Evolutionary conservation across 2,888 invertebrate genomes (phyloP), one percentile per base, ranked within the genome.

Genomic region (Auanema freiburgensis): DNA sequence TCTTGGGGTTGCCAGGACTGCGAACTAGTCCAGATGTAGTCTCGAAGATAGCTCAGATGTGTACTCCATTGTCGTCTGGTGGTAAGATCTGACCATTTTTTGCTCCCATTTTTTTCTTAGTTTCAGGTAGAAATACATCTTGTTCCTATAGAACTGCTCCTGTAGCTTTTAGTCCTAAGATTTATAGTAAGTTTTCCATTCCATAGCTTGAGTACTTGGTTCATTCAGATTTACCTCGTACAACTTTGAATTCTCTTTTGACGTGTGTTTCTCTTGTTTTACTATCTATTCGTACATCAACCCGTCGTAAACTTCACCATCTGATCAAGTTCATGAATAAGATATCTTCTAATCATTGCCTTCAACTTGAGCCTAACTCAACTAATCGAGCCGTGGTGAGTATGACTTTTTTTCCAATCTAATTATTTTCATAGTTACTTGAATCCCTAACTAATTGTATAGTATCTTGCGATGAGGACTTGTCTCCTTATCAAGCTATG

Each of bases 321-420:
- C 56, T 57, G 21, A 18, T 62, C 6, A 18, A 57, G 4, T 33
- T 62, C 21, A 56, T 62, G 57, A 44, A 57, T 23, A 62, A 56
- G 33, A 41, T 62, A 1, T 44, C 57, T 11, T 24, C 42, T 1
- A 56, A 62, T 25, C 57, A 62, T n/a, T 46, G 56, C 24, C 42
- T 62, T 12, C 56, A 46, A 4, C 24, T 62, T n/a, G 56, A 50
- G 42, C 57, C 50, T 8, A 23, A 18, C 4, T 14, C 12, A 40
- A 40, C 16, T 2, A 62, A 62, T 21, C 49, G 49, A 16, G 25
- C 56, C 12, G 46, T 62, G 14, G 62, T 62, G 49, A 23, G 50
- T 11, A 6, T 25, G 33, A 33, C 6, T 55, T 5, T 24, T 55
- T 55, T 25, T 33, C 33, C n/a, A n/a, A n/a, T n/a, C n/a, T n/a